phyloP scores from a whole-genome alignment of 2,113 vertebrate species.

The Colius striatus region DNA sequence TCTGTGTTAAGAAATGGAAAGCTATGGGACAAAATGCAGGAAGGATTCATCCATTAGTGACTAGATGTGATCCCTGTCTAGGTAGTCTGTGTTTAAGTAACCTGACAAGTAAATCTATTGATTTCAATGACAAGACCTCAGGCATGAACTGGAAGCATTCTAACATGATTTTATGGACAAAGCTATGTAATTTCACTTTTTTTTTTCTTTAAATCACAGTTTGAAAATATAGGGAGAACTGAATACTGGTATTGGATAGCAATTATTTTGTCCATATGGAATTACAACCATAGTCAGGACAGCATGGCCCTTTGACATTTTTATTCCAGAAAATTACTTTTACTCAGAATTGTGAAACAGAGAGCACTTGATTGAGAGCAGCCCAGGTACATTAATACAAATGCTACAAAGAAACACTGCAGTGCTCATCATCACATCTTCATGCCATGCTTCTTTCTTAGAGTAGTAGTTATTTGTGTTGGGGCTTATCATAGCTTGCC shows the following conservation, averaged over 20 bases:
- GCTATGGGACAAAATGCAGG: background rate
- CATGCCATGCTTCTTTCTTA: background rate
- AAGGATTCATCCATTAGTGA: background rate
- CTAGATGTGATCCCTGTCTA: background rate
- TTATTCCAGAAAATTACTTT: background rate
- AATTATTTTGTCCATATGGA: background rate
- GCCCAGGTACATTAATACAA: background rate
- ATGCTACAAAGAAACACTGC: background rate
- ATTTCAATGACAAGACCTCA: background rate
- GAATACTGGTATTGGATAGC: background rate
- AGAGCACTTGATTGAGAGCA: background rate
- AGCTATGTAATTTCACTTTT: background rate
- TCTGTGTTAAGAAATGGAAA: background rate
- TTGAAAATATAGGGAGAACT: background rate
- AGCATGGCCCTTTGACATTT: accelerated
- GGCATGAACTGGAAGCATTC: background rate
- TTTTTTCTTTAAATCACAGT: background rate
- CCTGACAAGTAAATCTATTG: background rate
- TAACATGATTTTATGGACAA: background rate
- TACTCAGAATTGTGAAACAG: background rate
- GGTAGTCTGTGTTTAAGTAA: accelerated
- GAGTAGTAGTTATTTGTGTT: background rate
- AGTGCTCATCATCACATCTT: accelerated
- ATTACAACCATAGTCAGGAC: background rate
- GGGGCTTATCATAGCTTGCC: background rate